These are phyloP conservation scores for Elachura formosa DNA, from an alignment of 2,113 vertebrate genomes.

Conservation along the genomic window DNA sequence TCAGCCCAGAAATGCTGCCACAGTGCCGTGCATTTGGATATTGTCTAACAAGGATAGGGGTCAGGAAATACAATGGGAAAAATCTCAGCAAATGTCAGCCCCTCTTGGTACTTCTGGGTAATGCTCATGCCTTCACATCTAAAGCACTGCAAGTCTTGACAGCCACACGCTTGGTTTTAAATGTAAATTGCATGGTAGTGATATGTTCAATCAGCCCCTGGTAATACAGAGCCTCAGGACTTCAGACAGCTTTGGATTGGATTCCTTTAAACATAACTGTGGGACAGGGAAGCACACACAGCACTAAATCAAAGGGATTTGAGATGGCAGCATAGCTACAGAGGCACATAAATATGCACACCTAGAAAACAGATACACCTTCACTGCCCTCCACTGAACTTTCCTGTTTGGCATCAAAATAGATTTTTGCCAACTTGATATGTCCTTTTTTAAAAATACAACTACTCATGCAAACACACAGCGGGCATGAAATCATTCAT, in stretches of 20 bases:
- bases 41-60: neutral
- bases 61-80: neutral
- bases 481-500: neutral
- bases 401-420: neutral
- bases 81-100: neutral
- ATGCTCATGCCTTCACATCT: fast-evolving
- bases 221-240: neutral
- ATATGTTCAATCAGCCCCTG: no score
- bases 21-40: fast-evolving
- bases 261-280: neutral
- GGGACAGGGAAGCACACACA: neutral
- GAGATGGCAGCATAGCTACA: neutral
- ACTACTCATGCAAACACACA: neutral
- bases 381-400: neutral
- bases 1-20: neutral
- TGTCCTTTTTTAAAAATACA: neutral
- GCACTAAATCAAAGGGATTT: neutral
- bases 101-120: neutral
- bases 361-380: neutral
- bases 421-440: neutral
- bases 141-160: neutral
- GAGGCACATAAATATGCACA: neutral
- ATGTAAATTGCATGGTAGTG: neutral
- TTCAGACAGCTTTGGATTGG: neutral
- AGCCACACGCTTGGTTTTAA: neutral